A percentile compares a stretch with the other conserved stretches of the same genome.
Evolutionary conservation across 2,888 invertebrate species (phyloP).

Genomic region (Leptopilina myrica): DNA sequence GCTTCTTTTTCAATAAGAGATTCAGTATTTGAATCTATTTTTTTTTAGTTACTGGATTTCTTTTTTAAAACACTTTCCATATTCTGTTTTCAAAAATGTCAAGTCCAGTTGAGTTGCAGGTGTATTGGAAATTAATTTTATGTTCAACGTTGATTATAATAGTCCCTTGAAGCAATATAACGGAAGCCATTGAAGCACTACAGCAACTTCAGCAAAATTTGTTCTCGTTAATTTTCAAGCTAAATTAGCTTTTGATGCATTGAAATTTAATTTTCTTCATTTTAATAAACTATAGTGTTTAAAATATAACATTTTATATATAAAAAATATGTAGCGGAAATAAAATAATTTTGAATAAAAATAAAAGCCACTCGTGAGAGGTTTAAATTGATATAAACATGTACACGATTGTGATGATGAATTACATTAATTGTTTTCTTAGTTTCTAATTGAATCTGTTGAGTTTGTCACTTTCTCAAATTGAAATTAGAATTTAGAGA

Average conservation of each 20-base stretch:
- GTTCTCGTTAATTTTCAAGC: not conserved
- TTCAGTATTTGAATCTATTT: too few species aligned
- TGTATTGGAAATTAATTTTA: conserved; percentile 27
- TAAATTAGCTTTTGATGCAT: too few species aligned
- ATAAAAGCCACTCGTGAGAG: too few species aligned
- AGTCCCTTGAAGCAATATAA: not conserved
- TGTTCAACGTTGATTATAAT: conserved; percentile 17
- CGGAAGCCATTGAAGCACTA: not conserved
- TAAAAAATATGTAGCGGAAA: too few species aligned
- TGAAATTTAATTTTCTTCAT: too few species aligned
- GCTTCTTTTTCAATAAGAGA: too few species aligned
- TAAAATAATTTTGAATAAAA: too few species aligned
- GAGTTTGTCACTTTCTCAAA: conserved; percentile 9
- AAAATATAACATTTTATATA: too few species aligned
- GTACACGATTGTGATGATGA: not conserved
- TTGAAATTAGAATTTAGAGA: conserved; percentile 28
- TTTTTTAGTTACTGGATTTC: too few species aligned
- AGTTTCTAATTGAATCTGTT: not conserved
- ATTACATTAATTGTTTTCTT: not conserved
- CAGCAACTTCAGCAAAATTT: not conserved
- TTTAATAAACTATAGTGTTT: too few species aligned
- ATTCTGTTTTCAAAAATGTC: not conserved
- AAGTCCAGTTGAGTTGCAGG: not conserved
- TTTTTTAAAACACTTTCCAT: too few species aligned
- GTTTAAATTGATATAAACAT: too few species aligned